These are phyloP conservation scores for Lineus longissimus DNA, from an alignment of 1,140 invertebrate species.

Conservation along the genomic window DNA sequence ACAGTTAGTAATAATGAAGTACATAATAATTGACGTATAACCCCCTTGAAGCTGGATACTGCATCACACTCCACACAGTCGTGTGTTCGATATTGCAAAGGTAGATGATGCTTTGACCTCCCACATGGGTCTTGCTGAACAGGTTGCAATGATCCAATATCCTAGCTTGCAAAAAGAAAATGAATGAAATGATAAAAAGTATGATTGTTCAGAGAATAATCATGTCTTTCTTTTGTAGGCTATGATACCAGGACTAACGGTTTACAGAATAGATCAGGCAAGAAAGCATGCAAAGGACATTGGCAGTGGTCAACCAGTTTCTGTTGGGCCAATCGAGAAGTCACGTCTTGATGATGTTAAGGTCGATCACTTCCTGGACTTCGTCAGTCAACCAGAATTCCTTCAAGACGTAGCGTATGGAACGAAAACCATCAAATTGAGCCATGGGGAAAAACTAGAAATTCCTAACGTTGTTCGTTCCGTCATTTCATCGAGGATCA, in stretches of 20 bases:
- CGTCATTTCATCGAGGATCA: not conserved
- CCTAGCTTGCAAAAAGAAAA: too few species aligned
- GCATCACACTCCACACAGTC: too few species aligned
- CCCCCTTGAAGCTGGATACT: too few species aligned
- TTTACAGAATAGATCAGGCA: not conserved
- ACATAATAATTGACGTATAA: too few species aligned
- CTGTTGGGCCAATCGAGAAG: not conserved
- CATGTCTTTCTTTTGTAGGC: not conserved
- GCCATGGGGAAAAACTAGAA: not conserved
- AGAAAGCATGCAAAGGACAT: not conserved
- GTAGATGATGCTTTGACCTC: too few species aligned
- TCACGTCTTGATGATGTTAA: not conserved
- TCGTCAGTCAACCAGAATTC: not conserved
- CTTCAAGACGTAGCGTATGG: constrained; percentile 3
- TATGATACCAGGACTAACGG: not conserved
- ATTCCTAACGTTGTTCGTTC: not conserved
- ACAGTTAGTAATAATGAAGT: too few species aligned
- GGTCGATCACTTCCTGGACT: constrained; percentile 4
- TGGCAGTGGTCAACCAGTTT: not conserved
- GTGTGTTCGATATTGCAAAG: too few species aligned
- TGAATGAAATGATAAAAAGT: too few species aligned
- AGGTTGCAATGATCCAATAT: too few species aligned
- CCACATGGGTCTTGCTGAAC: too few species aligned
- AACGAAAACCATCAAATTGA: not conserved
- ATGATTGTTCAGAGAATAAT: too few species aligned